Conservation (phyloP, 2,888 invertebrate species). For the Atrina japonica region DNA sequence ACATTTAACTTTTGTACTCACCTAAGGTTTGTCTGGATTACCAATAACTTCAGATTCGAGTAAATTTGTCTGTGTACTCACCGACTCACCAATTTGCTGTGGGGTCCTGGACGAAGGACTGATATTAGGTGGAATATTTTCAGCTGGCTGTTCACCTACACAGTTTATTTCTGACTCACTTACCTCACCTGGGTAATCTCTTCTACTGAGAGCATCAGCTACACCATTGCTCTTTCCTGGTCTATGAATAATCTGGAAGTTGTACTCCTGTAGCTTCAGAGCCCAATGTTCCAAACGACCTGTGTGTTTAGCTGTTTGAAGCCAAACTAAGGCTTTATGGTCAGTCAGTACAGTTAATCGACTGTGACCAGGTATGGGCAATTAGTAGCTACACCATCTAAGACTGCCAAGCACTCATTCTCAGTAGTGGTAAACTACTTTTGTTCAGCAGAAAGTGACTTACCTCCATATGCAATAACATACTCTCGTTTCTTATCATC, state of each 20-base stretch:
- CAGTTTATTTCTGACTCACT: conserved; percentile 2
- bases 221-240: conserved; percentile 31
- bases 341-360: conserved; percentile 22
- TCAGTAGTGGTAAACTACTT: conserved; percentile 21
- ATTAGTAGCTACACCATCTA: conserved; percentile 14
- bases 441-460: conserved; percentile 35
- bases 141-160: neutral
- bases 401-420: conserved; percentile 34
- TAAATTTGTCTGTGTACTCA: neutral
- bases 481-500: conserved; percentile 41
- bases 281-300: conserved; percentile 41
- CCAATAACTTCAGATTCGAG: conserved; percentile 20
- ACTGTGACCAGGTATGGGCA: conserved; percentile 17
- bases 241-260: conserved; percentile 39
- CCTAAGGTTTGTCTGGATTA: neutral
- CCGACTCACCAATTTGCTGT: neutral
- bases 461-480: conserved; percentile 52
- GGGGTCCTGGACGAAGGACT: neutral
- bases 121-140: neutral
- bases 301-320: conserved; percentile 20
- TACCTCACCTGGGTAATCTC: conserved; percentile 25
- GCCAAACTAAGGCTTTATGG: conserved; percentile 15
- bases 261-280: conserved; percentile 36
- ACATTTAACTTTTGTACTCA: neutral
- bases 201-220: conserved; percentile 42